Evolutionary conservation across 2,888 invertebrate species (phyloP), one percentile per base, ranked within the genome.

Genomic region (Amitus sp.): DNA sequence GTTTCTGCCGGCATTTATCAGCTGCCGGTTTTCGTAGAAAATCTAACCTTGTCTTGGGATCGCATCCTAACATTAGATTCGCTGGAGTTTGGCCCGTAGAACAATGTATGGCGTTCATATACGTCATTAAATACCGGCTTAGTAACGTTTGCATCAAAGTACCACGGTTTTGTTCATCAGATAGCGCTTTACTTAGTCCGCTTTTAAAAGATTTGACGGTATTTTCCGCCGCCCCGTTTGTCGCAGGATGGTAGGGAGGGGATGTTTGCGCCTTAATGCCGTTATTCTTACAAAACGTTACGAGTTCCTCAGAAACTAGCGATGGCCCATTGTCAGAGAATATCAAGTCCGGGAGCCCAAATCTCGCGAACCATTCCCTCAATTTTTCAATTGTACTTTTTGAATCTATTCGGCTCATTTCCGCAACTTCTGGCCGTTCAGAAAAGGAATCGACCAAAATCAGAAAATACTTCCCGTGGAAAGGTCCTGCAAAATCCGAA

Each of bases 401-500:
- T 1, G 65, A 48, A 27, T 64, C 61, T 0, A 53, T 66, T 12
- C 50, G 48, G 1, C 10, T 10, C 68, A 71, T 64, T 6, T 59
- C 50, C 12, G 48, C 51, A 0, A 73, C 55, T 43, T 73, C 69
- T 0, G 68, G 54, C 69, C 69, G 69, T 19, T 69, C 70, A 0
- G 65, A 65, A 39, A 53, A 65, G 4, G 68, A 45, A 34, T 71
- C 69, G 1, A 66, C 46, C 5, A 72, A 42, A 3, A 71, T 4
- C 12, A 72, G 37, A 53, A 66, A 69, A 50, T 54, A 57, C 30
- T 54, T 63, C 0, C 60, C 65, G 15, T 59, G 42, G 0, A 66
- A 37, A 19, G 67, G 68, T 1, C 68, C 67, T n/a, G 62, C 28
- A 50, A 62, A 71, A 45, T 72, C 66, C 10, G 57, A 19, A 47